phyloP scores from a whole-genome alignment of 92 coral and sea anemone genomes.

The Phenganax stokvisi region DNA sequence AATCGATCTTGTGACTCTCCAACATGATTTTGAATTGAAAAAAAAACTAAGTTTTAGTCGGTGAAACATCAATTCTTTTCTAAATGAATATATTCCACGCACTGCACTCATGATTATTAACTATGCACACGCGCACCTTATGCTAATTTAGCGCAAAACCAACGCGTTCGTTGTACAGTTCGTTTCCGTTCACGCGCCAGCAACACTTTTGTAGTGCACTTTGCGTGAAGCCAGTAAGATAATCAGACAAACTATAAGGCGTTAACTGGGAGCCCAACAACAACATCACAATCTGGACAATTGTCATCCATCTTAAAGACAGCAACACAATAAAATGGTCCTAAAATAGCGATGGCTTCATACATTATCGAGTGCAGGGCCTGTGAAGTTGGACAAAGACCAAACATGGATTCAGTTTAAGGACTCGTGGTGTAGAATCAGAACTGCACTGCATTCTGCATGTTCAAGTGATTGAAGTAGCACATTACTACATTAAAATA shows the following conservation, averaged over 20 bases:
- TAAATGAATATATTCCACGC: background rate
- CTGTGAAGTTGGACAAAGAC: background rate
- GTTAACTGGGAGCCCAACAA: background rate
- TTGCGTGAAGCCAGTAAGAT: background rate
- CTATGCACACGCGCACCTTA: background rate
- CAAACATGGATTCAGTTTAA: background rate
- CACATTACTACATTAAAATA: too few relatives aligned
- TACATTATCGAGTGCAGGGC: background rate
- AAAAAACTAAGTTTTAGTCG: too few relatives aligned
- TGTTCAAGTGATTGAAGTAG: background rate
- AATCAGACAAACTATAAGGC: slow-evolving; percentile 3
- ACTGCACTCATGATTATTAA: background rate
- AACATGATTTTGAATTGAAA: too few relatives aligned
- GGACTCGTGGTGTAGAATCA: background rate
- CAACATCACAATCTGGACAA: background rate
- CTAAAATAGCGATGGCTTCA: slow-evolving; percentile 5
- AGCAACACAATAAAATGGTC: background rate
- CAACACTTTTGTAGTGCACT: background rate
- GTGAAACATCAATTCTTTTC: too few relatives aligned
- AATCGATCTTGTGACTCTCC: too few relatives aligned
- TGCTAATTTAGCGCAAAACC: background rate
- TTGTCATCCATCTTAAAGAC: slow-evolving; percentile 5
- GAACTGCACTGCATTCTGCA: background rate
- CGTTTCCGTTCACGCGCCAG: slow-evolving; percentile 21
- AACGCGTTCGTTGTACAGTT: background rate